A percentile compares a stretch with the other conserved stretches of the same genome.
Evolutionary conservation across 2,797 vertebrate genomes (phyloP).

Genomic region (Gallirallus australis): DNA sequence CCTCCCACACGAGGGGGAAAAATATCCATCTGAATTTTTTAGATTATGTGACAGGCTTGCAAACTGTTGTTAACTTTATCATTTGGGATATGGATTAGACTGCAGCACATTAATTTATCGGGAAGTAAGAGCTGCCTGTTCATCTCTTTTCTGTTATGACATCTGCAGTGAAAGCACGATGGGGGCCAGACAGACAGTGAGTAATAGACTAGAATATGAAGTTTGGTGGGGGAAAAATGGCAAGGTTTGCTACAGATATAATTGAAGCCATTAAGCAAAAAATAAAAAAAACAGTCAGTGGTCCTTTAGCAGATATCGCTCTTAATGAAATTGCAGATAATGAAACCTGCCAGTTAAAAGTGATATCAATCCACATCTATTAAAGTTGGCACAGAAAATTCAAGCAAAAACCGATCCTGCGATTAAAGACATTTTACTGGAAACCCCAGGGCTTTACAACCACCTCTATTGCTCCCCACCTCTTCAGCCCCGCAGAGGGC

Average conservation of each 20-base stretch:
- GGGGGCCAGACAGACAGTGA: slow-evolving; percentile 62
- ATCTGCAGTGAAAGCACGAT: slow-evolving; percentile 64
- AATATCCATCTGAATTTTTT: slow-evolving; percentile 63
- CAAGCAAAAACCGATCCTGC: not conserved
- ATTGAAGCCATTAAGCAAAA: slow-evolving; percentile 72
- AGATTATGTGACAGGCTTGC: slow-evolving; percentile 66
- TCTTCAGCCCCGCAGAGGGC: not conserved
- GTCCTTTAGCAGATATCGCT: slow-evolving; percentile 27
- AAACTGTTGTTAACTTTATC: slow-evolving; percentile 71
- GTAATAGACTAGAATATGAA: slow-evolving; percentile 69
- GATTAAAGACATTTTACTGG: accelerated
- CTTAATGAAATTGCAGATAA: slow-evolving; percentile 57
- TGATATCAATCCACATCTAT: slow-evolving; percentile 23
- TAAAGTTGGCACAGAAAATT: not conserved
- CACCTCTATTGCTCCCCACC: not conserved
- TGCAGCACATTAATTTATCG: slow-evolving; percentile 63
- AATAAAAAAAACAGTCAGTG: slow-evolving; percentile 31
- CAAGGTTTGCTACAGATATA: slow-evolving; percentile 59
- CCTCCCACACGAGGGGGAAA: slow-evolving; percentile 18
- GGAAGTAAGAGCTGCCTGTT: slow-evolving; percentile 59
- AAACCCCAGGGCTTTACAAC: not conserved
- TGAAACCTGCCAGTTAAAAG: slow-evolving; percentile 59
- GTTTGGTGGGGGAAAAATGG: slow-evolving; percentile 48
- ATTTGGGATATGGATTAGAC: slow-evolving; percentile 63
- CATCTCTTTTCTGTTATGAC: slow-evolving; percentile 65